phyloP scores from a whole-genome alignment of 1,140 invertebrate species.

The Drosophila trapezifrons region DNA sequence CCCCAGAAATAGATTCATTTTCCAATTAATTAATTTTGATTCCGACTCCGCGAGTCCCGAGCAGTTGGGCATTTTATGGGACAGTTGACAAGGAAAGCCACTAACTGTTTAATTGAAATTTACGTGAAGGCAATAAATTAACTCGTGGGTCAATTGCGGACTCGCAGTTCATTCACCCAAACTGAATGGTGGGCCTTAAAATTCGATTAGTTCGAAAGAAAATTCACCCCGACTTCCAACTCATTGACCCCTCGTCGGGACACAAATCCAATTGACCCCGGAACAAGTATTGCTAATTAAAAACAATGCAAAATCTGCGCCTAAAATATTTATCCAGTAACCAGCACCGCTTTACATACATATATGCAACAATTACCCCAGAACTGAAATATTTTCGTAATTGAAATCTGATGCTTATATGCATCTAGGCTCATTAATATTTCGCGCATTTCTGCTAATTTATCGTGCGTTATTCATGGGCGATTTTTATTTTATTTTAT shows the following conservation, averaged over 20 bases:
- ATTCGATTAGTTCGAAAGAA: constrained; percentile 32
- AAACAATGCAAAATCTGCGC: constrained; percentile 27
- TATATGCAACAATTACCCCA: constrained; percentile 51
- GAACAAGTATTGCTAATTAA: constrained; percentile 60
- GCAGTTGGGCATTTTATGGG: constrained; percentile 52
- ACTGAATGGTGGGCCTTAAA: constrained; percentile 17
- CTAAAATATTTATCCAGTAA: constrained; percentile 38
- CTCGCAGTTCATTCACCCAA: constrained; percentile 24
- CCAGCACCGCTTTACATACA: constrained; percentile 37
- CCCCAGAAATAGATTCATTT: constrained; percentile 63
- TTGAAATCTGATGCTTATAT: constrained; percentile 56
- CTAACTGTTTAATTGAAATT: constrained; percentile 77
- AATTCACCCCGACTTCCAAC: neutral
- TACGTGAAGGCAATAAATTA: constrained; percentile 53
- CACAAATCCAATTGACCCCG: constrained; percentile 45
- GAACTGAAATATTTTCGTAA: constrained; percentile 49
- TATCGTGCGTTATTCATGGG: constrained; percentile 45
- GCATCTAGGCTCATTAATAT: constrained; percentile 55
- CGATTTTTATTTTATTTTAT: constrained; percentile 42
- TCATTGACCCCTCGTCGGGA: neutral
- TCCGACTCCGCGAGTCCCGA: constrained; percentile 35
- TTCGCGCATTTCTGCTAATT: constrained; percentile 62
- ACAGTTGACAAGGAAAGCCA: constrained; percentile 68
- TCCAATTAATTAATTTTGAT: constrained; percentile 80
- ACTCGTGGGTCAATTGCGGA: constrained; percentile 26